Evolutionary conservation across 2,113 vertebrate species (phyloP), one percentile per base, ranked within the genome.

Genomic region (Gymnobelideus leadbeateri): DNA sequence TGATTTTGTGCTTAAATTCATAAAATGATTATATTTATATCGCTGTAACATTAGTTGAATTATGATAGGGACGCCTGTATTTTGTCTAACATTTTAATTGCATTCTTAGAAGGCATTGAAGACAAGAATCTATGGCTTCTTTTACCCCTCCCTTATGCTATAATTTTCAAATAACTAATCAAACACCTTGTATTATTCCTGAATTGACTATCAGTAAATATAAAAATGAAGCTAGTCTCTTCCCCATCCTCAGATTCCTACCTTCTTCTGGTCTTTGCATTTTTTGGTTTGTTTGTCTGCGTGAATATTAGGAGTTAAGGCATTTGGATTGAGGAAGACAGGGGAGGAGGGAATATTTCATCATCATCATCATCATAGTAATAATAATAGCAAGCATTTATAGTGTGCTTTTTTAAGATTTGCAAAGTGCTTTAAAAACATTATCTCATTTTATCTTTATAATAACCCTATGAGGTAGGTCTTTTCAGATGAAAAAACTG

Each of bases 1-100:
- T 94, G 94, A 93, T 96, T 94, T 96, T 94, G 93, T 95, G 93
- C 95, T 95, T 92, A 93, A 93, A 91, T 93, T 92, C 93, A 90
- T 93, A 89, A 90, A 95, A 55, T 91, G 91, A 57, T 95, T 92
- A 53, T 51, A 46, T 97, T 94, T 95, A 16, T 92, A 90, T 93
- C 95, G 92, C 84, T 92, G 24, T 53, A 95, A 3, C 16, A 28
- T 89, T 46, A 31, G 53, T 93, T 52, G 12, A 28, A n/a, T 90
- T 94, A 55, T 84, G 12, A 37, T 8, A 14, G 24, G 47, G 21
- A 23, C 50, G 49, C 57, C 50, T 93, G 19, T 5, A 9, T 26
- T 55, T 84, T 94, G 91, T 96, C 68, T 95, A 54, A 89, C 90
- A 90, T 89, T 96, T 97, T 77, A 46, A 46, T 93, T 53, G 53